Evolutionary conservation across 2,797 vertebrate species (phyloP).

Genomic region (Gorsachius magnificus): DNA sequence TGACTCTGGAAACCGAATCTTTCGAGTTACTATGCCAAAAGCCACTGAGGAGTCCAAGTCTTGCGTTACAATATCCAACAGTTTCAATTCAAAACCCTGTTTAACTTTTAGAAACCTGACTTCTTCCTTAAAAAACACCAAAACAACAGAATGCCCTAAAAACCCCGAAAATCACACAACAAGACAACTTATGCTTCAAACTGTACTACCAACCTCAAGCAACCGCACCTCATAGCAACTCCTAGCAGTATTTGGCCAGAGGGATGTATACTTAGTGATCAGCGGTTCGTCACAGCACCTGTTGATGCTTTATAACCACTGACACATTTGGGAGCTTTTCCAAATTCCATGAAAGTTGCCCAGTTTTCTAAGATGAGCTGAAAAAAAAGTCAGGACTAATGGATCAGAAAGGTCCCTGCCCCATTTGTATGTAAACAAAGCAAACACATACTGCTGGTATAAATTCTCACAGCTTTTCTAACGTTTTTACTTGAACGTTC

Average conservation of each 20-base stretch:
- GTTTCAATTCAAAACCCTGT: not conserved
- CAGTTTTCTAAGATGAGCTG: not conserved
- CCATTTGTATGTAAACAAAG: not conserved
- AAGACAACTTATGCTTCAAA: not conserved
- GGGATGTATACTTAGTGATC: not conserved
- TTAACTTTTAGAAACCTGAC: not conserved
- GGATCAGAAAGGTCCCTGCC: not conserved
- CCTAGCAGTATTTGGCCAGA: not conserved
- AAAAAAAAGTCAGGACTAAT: not conserved
- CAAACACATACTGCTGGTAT: not conserved
- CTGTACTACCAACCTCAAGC: not conserved
- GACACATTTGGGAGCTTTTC: not conserved
- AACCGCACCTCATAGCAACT: not conserved
- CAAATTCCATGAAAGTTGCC: not conserved
- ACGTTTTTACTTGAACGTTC: not conserved
- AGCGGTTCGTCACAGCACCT: not conserved
- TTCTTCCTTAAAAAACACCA: not conserved
- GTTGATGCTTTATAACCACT: not conserved
- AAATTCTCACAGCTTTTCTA: not conserved
- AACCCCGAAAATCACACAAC: not conserved
- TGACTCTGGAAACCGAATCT: not conserved
- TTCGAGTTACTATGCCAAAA: not conserved
- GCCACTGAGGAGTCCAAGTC: not conserved
- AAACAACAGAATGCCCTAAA: too few species aligned
- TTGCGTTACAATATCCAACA: not conserved